These are phyloP conservation scores for Stenodema calcarata DNA, from an alignment of 2,888 invertebrate species.

Conservation along the genomic window DNA sequence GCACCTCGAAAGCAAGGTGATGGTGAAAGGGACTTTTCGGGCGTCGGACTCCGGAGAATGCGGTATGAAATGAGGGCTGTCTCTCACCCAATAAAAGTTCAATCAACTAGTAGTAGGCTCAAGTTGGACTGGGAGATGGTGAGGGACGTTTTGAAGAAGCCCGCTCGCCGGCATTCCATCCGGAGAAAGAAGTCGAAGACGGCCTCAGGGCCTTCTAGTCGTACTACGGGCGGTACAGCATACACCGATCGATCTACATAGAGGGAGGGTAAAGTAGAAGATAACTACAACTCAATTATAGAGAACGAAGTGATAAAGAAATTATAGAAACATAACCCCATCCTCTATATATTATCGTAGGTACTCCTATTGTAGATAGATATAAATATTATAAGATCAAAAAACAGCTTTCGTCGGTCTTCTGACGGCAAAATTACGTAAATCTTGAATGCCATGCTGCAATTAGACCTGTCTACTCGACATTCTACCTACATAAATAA, in stretches of 20 bases:
- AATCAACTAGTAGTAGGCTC: not conserved
- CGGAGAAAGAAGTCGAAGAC: not conserved
- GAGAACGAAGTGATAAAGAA: no score
- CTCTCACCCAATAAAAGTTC: constrained; percentile 38
- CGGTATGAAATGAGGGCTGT: constrained; percentile 1
- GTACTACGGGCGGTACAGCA: not conserved
- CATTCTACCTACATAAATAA: no score
- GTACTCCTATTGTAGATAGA: no score
- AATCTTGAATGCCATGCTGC: no score
- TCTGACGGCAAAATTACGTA: no score
- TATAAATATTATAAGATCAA: no score
- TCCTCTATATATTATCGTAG: no score
- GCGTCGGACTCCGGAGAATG: not conserved
- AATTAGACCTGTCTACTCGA: no score
- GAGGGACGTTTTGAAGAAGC: constrained; percentile 17
- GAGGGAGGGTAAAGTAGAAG: no score
- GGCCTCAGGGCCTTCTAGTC: not conserved
- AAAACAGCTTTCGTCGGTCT: no score
- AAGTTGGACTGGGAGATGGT: not conserved
- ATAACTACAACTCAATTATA: no score
- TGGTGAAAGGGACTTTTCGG: not conserved
- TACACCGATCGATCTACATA: not conserved
- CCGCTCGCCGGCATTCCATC: constrained; percentile 16
- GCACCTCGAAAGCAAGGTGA: not conserved
- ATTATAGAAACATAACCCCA: no score